A percentile compares a stretch with the other conserved stretches of the same genome.
Evolutionary conservation across 2,113 vertebrate species (phyloP).

Genomic region (Corvus cornix): DNA sequence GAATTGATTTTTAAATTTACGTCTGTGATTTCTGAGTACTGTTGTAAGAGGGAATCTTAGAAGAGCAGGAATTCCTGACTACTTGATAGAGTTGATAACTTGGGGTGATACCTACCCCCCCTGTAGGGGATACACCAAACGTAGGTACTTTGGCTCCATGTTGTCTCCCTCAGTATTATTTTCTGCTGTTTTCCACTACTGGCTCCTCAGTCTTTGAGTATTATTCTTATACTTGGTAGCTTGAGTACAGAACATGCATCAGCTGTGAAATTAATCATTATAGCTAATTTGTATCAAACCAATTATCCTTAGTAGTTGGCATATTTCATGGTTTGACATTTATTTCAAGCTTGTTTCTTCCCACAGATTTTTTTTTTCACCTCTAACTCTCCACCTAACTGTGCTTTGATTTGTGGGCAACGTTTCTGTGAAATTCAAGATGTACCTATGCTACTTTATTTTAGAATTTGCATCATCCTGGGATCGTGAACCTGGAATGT

Average conservation of each 20-base stretch:
- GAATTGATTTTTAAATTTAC: neutral
- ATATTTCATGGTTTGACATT: neutral
- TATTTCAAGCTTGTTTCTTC: neutral
- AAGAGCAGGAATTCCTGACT: neutral
- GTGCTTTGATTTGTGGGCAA: neutral
- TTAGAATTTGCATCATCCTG: constrained; percentile 96
- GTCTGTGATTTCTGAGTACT: neutral
- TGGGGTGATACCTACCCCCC: neutral
- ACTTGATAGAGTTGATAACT: neutral
- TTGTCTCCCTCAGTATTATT: neutral
- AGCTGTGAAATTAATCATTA: neutral
- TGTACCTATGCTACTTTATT: neutral
- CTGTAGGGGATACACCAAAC: no score
- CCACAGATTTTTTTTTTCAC: neutral
- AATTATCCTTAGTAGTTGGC: neutral
- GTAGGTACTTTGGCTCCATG: neutral
- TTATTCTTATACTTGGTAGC: neutral
- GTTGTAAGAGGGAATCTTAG: neutral
- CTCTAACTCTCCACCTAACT: neutral
- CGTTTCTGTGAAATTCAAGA: neutral
- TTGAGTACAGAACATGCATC: neutral
- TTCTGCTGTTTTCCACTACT: neutral
- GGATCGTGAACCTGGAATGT: constrained; percentile 97
- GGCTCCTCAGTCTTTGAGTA: neutral
- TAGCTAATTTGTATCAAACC: neutral